Base-by-base conservation (phyloP, 2,888 invertebrate genomes). In the Cyclophora punctaria region DNA sequence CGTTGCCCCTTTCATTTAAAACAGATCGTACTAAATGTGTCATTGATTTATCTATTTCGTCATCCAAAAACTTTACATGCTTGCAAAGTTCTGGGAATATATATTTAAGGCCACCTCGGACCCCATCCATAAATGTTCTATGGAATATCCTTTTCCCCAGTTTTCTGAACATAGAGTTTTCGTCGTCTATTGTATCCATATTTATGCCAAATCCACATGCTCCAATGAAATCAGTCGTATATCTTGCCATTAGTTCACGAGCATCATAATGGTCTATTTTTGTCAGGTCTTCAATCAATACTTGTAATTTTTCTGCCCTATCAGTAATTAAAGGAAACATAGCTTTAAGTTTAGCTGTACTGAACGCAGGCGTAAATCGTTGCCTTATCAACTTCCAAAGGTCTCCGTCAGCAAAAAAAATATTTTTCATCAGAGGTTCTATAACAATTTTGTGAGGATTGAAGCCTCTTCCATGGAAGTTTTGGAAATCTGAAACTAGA, bases 181-280 rank as follows among this genome's bases (percentile, higher is more conserved):
- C 82, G 34, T 80, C 73, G 41, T 60, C 70, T 20, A 86, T 61
- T 2, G 83, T 59, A 51, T 85, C 82, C 73, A 78, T 82, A 48
- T 84, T 70, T 3, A 87, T 75, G 7, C 86, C 86, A 57, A 87
- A 87, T 7, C 80, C 85, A 58, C 85, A 85, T 0, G 72, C 81
- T 3, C 86, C 86, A 5, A 86, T 85, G 53, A 85, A 83, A 56
- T 86, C 86, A 3, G 83, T 85, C 0, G 85, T 85, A 43, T 83
- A 87, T 45, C 86, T 72, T 2, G 84, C 85, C 83, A 86, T 85
- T 0, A 85, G 71, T 54, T 86, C 86, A 44, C 79, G 71, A 3
- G 77, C 73, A 52, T 85, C 84, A 47, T 79, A 83, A 56, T 61
- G 71, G 43, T 80, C 78, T 46, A 60, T 67, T 4, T 71, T 54